Evolutionary conservation across 1,140 invertebrate genomes (phyloP), one percentile per base, ranked within the genome.

Genomic region (Drosophila nigrodunni): DNA sequence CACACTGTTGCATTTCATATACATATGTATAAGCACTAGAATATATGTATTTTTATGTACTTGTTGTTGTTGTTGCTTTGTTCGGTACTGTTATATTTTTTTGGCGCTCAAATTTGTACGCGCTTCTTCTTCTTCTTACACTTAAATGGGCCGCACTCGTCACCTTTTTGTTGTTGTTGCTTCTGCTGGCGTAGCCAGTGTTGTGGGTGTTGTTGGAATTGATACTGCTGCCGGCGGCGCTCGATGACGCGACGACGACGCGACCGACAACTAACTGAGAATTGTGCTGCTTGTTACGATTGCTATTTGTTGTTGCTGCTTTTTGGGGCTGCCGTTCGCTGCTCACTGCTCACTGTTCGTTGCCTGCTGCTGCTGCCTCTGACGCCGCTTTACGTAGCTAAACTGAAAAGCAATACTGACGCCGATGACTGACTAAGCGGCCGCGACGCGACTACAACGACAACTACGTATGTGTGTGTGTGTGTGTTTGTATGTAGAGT

Each of bases 321-420:
- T 61, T 52, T 69, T 49, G 50, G 57, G 35, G 47, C 70, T 68
- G 73, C 55, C 73, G 78, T 74, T 80, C 49, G 75, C 10, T 55
- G 75, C 59, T 80, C 47, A 21, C 18, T 21, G 18, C 18, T 21
- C 18, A 21, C 18, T 21, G 18, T 21, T 21, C 18, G 75, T 5
- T 54, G 75, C n/a, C n/a, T n/a, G n/a, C 58, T 78, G 78, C 61
- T 68, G 74, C 60, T 75, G 79, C 78, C 70, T 72, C 78, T 82
- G 74, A 70, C 67, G 68, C 69, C 70, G 72, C 73, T 80, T 75
- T 74, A 72, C 72, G 70, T 76, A 73, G 76, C 74, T 70, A 80
- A 78, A 83, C 82, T 86, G 78, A 87, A 83, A 77, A 77, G 81
- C 77, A 88, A 80, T 74, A 81, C 72, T 72, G 74, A 78, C 75